Conservation (phyloP, 2,113 vertebrate species). For the Megaptera novaeangliae region DNA sequence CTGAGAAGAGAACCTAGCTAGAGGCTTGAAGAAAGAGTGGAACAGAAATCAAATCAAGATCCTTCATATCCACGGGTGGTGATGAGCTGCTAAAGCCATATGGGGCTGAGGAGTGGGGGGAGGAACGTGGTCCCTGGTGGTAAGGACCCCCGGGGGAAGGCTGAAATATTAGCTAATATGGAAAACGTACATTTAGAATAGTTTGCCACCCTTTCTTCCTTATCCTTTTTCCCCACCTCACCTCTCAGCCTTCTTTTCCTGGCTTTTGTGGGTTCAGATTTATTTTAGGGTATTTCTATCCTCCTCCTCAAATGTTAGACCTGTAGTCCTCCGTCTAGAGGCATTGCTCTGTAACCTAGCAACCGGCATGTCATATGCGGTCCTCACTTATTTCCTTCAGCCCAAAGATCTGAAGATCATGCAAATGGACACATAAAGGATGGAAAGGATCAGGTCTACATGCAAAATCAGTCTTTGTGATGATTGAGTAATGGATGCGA, state of each 20-base stretch:
- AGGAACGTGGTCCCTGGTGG: not conserved
- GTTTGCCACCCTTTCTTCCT: not conserved
- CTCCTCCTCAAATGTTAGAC: not conserved
- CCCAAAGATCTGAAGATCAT: not conserved
- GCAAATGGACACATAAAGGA: not conserved
- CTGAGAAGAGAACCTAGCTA: not conserved
- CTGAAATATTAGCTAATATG: not conserved
- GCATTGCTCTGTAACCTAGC: slow-evolving; percentile 63
- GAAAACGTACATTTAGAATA: not conserved
- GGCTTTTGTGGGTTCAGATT: not conserved
- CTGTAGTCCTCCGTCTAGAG: not conserved
- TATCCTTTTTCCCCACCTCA: not conserved
- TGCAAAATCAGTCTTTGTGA: not conserved
- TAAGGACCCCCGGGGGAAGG: not conserved
- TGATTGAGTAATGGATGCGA: not conserved
- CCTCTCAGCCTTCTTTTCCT: not conserved
- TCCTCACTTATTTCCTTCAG: not conserved
- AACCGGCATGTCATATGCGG: not conserved
- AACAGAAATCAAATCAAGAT: not conserved
- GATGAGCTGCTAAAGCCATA: accelerated
- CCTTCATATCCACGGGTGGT: not conserved
- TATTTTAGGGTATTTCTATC: slow-evolving; percentile 32
- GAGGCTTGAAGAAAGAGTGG: not conserved
- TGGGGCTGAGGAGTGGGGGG: not conserved
- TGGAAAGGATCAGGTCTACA: not conserved